phyloP scores from a whole-genome alignment of 1,140 invertebrate species.

The Homarus americanus region DNA sequence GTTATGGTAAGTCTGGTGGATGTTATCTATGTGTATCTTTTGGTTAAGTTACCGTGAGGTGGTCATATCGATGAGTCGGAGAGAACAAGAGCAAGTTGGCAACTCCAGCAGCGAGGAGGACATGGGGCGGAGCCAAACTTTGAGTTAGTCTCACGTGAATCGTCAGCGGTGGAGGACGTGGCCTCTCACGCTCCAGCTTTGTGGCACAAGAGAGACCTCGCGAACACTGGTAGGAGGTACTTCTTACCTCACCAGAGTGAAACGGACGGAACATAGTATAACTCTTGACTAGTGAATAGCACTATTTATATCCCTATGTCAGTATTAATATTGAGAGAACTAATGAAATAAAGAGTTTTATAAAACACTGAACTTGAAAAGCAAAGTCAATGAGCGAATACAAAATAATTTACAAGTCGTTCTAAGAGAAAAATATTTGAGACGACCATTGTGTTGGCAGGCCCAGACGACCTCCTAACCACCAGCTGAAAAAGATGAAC shows the following conservation, averaged over 20 bases:
- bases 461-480: too few relatives aligned
- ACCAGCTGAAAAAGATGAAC: too few relatives aligned
- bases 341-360: background rate
- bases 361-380: background rate
- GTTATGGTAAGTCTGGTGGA: background rate
- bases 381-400: too few relatives aligned
- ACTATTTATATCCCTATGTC: background rate
- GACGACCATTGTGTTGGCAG: too few relatives aligned
- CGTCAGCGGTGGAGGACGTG: slow-evolving; percentile 8
- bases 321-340: background rate
- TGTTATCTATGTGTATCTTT: background rate
- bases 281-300: background rate
- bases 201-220: background rate
- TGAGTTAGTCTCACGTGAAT: slow-evolving; percentile 37
- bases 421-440: too few relatives aligned
- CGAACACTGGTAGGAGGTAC: background rate
- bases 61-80: background rate
- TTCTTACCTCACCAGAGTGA: background rate
- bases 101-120: background rate
- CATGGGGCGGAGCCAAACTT: slow-evolving; percentile 19
- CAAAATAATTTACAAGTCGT: too few relatives aligned
- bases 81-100: background rate
- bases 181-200: background rate
- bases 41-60: background rate
- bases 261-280: background rate